Evolutionary conservation across 37 sponge, comb jelly and placozoan species (phyloP).

Genomic region (Axinella damicornis): DNA sequence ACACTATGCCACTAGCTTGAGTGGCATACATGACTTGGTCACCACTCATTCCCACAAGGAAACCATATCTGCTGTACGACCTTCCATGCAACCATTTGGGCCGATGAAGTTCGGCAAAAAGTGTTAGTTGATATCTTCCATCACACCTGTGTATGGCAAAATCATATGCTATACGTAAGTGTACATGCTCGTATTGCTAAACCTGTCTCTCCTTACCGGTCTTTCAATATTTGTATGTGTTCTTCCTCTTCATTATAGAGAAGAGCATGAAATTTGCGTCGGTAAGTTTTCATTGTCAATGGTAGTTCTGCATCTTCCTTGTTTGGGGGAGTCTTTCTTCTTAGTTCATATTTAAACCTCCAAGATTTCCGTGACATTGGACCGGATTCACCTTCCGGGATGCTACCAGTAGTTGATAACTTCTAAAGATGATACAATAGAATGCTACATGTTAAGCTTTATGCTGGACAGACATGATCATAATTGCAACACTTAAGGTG

Average conservation of each 20-base stretch:
- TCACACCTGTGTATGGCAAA: constrained; percentile 9
- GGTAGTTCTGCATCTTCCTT: background rate
- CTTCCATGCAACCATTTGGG: background rate
- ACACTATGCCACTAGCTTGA: constrained; percentile 62
- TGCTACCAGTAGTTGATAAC: no score
- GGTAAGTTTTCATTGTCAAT: constrained; percentile 46
- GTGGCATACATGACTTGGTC: constrained; percentile 61
- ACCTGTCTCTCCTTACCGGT: constrained; percentile 27
- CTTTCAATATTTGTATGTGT: constrained; percentile 48
- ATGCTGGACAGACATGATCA: no score
- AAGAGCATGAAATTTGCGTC: constrained; percentile 54
- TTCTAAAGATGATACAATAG: no score
- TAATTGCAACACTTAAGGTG: no score
- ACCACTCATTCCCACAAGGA: background rate
- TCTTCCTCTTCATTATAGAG: constrained; percentile 62
- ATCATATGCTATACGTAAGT: background rate
- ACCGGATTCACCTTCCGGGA: no score
- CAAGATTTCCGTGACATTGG: no score
- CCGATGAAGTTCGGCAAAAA: background rate
- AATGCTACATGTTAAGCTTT: no score
- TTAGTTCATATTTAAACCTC: no score
- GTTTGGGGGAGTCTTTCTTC: no score
- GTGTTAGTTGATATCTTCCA: constrained; percentile 13
- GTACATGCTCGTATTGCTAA: no score
- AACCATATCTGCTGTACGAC: background rate